Evolutionary conservation across 2,888 invertebrate species (phyloP).

Genomic region (Pseudoips prasinana): DNA sequence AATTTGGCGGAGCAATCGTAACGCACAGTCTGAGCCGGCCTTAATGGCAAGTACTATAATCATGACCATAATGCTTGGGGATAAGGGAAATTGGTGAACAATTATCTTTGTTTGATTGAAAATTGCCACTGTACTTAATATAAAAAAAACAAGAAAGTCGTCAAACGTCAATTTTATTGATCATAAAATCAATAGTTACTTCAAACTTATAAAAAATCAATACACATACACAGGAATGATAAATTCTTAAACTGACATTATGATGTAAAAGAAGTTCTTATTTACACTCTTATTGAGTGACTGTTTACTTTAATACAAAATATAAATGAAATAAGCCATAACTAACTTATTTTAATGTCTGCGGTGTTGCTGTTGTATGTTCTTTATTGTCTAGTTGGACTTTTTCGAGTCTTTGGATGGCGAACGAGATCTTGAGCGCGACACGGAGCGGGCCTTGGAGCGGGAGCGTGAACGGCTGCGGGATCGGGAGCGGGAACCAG

Average conservation of each 20-base stretch:
- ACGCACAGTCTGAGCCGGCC: no score
- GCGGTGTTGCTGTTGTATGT: conserved; percentile 16
- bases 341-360: conserved; percentile 27
- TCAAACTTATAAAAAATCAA: conserved; percentile 50
- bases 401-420: conserved; percentile 77
- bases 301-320: conserved; percentile 18
- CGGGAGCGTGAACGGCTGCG: conserved; percentile 78
- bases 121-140: no score
- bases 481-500: conserved; percentile 72
- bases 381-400: conserved; percentile 56
- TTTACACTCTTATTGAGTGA: conserved; percentile 24
- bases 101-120: no score
- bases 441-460: conserved; percentile 74
- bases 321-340: conserved; percentile 20
- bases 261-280: conserved; percentile 25
- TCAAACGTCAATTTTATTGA: conserved; percentile 59
- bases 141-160: not conserved
- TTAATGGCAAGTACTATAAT: no score
- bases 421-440: conserved; percentile 73
- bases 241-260: conserved; percentile 36
- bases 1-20: no score
- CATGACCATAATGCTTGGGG: no score
- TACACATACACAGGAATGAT: conserved; percentile 62
- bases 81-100: no score
- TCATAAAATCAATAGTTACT: conserved; percentile 53